phyloP scores from a whole-genome alignment of 2,888 invertebrate genomes.

The Drosophila rellima region DNA sequence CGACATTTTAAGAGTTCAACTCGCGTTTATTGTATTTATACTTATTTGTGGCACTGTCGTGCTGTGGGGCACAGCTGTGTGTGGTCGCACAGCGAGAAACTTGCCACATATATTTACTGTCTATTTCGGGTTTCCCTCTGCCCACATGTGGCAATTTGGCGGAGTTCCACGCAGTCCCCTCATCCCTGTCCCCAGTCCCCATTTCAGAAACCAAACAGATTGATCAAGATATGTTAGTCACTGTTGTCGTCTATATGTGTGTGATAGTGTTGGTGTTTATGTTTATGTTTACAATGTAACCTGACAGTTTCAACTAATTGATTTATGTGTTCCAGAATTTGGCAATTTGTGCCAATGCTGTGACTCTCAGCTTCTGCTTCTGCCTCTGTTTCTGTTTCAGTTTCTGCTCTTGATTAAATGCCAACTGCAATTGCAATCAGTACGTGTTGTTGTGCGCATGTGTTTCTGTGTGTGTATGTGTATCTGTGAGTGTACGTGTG shows the following conservation, averaged over 20 bases:
- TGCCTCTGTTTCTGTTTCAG: neutral
- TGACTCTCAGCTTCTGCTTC: neutral
- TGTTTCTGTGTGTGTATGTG: conserved; percentile 10
- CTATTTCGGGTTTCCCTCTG: conserved; percentile 30
- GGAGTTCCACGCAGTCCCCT: neutral
- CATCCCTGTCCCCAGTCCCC: neutral
- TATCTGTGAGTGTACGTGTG: neutral
- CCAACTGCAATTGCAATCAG: conserved; percentile 54
- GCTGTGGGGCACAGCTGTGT: conserved; percentile 38
- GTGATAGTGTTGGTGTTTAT: conserved; percentile 29
- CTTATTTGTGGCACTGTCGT: conserved; percentile 20
- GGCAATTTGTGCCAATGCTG: conserved; percentile 38
- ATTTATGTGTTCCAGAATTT: conserved; percentile 63
- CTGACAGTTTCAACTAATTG: conserved; percentile 77
- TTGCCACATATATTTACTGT: conserved; percentile 28
- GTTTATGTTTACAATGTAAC: conserved; percentile 68
- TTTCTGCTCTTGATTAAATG: conserved; percentile 28
- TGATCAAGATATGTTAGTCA: conserved; percentile 60
- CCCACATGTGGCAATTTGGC: conserved; percentile 8
- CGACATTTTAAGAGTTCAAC: conserved; percentile 15
- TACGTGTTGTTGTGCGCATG: conserved; percentile 33
- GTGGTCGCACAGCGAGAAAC: conserved; percentile 42
- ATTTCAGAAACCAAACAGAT: conserved; percentile 17
- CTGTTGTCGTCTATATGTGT: conserved; percentile 19
- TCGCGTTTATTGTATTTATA: conserved; percentile 33